Conservation (phyloP, 1,140 invertebrate species). For the Nebria ingens region DNA sequence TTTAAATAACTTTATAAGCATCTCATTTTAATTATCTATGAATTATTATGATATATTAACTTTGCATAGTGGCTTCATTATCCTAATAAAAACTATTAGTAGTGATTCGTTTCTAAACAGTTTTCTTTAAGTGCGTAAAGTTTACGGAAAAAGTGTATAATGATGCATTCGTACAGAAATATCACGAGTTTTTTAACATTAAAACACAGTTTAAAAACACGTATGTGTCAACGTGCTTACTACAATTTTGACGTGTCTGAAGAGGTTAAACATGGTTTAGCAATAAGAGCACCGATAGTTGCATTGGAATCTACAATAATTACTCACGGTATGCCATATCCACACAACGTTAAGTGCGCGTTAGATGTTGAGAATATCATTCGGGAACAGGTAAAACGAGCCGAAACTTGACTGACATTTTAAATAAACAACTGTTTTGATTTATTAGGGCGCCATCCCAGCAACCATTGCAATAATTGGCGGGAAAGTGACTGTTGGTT, state of each 20-base stretch:
- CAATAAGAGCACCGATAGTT: conserved; percentile 60
- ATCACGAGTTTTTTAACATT: too few species aligned
- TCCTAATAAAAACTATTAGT: too few species aligned
- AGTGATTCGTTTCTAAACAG: too few species aligned
- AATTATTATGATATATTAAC: too few species aligned
- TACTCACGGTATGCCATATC: conserved; percentile 96
- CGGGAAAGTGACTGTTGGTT: conserved; percentile 75
- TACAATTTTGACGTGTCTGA: conserved; percentile 32
- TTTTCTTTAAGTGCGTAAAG: too few species aligned
- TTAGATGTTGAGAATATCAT: conserved; percentile 70
- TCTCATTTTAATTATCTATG: too few species aligned
- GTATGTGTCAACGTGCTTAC: not conserved
- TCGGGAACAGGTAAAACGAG: conserved; percentile 46
- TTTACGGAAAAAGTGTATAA: too few species aligned
- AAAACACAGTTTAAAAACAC: too few species aligned
- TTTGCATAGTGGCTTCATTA: too few species aligned
- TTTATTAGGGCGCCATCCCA: conserved; percentile 69
- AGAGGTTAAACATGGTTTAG: conserved; percentile 48
- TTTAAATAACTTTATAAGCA: too few species aligned
- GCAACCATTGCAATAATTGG: conserved; percentile 86
- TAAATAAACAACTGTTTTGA: conserved; percentile 11
- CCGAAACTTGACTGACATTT: not conserved
- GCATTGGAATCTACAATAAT: conserved; percentile 96
- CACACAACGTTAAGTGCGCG: conserved; percentile 83
- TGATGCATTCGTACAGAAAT: too few species aligned